Evolutionary conservation across 2,797 vertebrate species (phyloP).

Genomic region (Gallinago stenura): DNA sequence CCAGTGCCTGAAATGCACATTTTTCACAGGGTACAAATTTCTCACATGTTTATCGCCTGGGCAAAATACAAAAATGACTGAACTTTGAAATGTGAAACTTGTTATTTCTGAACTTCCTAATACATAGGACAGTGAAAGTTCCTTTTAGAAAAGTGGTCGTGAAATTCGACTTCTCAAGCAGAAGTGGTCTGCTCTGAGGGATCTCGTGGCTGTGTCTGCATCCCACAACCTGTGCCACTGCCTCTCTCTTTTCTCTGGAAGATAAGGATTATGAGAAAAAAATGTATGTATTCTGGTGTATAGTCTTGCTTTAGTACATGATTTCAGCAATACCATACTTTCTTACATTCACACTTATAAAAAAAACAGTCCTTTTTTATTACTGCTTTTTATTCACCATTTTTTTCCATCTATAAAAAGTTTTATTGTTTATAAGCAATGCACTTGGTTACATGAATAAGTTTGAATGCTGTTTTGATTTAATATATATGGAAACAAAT

Average conservation of each 20-base stretch:
- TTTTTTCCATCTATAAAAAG: background rate
- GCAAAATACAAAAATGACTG: conserved; percentile 31
- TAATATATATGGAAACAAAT: background rate
- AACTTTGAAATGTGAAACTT: conserved; percentile 46
- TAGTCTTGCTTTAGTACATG: background rate
- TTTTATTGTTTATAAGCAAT: background rate
- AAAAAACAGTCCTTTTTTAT: background rate
- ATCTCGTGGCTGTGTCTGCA: background rate
- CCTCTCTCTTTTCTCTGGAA: background rate
- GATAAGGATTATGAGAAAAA: background rate
- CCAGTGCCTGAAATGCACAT: background rate
- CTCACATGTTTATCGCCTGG: background rate
- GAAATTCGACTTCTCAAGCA: background rate
- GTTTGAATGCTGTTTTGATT: background rate
- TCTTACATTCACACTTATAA: background rate
- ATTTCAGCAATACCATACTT: background rate
- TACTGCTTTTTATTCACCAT: background rate
- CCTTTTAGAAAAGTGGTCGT: background rate
- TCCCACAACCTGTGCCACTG: background rate
- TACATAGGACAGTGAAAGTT: background rate
- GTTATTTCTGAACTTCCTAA: conserved; percentile 22
- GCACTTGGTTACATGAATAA: background rate
- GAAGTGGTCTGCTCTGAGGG: background rate
- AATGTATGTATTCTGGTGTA: background rate
- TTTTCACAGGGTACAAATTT: conserved; percentile 20